A percentile compares a stretch with the other conserved stretches of the same genome.
Conservation (phyloP, 2,888 invertebrate genomes). For the Pristionchus entomophagus region DNA sequence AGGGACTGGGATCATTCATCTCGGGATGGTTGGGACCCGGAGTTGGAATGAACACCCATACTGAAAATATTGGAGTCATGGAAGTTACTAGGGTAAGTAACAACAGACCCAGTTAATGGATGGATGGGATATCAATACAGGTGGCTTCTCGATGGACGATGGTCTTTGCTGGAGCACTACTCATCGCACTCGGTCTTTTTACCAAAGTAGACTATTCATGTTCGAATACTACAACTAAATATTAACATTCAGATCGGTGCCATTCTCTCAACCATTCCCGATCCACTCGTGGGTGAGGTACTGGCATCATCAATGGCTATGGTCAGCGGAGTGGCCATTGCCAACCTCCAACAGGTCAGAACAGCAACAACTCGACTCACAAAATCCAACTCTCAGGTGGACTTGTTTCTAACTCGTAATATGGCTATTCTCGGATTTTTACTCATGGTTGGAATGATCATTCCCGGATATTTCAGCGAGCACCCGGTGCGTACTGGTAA, state of each 20-base stretch:
- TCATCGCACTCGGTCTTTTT: constrained; percentile 77
- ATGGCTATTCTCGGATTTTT: constrained; percentile 91
- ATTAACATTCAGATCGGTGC: constrained; percentile 75
- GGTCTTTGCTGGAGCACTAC: constrained; percentile 77
- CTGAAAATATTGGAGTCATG: constrained; percentile 91
- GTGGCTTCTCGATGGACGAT: constrained; percentile 78
- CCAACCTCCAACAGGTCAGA: constrained; percentile 81
- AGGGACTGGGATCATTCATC: constrained; percentile 84
- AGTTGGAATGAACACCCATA: constrained; percentile 90
- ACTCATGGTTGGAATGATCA: constrained; percentile 86
- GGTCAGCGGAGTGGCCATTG: constrained; percentile 76
- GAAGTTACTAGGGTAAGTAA: constrained; percentile 85
- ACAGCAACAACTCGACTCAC: neutral
- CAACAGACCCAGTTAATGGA: neutral
- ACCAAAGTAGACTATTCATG: constrained; percentile 76
- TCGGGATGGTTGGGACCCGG: constrained; percentile 90
- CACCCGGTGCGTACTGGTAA: constrained; percentile 55
- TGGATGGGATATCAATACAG: constrained; percentile 58
- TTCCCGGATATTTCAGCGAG: constrained; percentile 69
- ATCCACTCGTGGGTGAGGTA: constrained; percentile 78
- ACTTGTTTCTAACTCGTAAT: constrained; percentile 88
- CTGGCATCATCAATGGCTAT: constrained; percentile 76
- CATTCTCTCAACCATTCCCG: constrained; percentile 78
- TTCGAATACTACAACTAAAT: neutral
- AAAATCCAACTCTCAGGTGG: constrained; percentile 80